These are phyloP conservation scores for Tortricodes alternella DNA, from an alignment of 2,888 invertebrate genomes.

Conservation along the genomic window DNA sequence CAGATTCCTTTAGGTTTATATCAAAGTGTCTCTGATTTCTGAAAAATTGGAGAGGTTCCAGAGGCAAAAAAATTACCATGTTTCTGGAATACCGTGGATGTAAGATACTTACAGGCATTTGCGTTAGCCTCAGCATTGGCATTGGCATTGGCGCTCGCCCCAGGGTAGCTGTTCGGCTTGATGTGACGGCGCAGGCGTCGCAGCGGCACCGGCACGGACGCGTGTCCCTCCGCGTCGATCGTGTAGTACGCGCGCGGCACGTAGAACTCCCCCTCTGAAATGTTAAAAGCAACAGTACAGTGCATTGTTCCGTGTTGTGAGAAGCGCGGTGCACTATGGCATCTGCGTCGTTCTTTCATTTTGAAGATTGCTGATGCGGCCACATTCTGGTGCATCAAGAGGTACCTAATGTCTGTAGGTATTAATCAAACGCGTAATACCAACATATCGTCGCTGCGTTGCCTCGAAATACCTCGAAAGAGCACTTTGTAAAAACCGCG, in stretches of 20 bases:
- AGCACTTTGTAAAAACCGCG: no score
- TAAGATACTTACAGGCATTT: neutral
- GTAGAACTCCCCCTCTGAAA: conserved; percentile 82
- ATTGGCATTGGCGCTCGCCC: conserved; percentile 39
- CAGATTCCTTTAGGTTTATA: no score
- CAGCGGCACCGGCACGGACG: conserved; percentile 73
- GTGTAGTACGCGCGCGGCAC: conserved; percentile 83
- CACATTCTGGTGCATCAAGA: neutral
- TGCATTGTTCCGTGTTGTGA: conserved; percentile 18
- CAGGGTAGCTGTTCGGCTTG: conserved; percentile 43
- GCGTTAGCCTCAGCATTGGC: conserved; percentile 37
- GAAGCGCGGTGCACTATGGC: conserved; percentile 2
- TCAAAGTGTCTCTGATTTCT: no score
- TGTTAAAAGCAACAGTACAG: conserved; percentile 21
- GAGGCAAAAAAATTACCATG: no score
- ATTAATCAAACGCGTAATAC: no score
- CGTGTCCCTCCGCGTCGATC: conserved; percentile 81
- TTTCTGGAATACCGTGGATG: no score
- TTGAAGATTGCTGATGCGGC: no score
- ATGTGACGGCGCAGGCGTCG: conserved; percentile 67
- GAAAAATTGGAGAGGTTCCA: no score
- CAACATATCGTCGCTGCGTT: no score
- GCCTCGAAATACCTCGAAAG: no score
- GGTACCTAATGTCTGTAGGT: no score
- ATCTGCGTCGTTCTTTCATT: conserved; percentile 5